Conservation (phyloP, 2,797 vertebrate species). For the Oreonectes daqikongensis region DNA sequence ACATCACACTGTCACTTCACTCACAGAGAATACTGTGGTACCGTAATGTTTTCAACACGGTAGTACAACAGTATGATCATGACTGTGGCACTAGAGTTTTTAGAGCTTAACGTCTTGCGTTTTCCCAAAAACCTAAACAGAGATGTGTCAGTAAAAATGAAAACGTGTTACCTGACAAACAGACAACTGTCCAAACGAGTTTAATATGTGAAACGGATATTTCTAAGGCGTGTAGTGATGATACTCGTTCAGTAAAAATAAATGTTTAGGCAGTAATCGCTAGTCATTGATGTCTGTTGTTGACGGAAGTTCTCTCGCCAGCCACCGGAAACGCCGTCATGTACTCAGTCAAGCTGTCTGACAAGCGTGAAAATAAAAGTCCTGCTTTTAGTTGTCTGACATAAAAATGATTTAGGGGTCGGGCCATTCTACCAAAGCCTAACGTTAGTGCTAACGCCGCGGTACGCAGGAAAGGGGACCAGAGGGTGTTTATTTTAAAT, state of each 20-base stretch:
- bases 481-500: too few species aligned
- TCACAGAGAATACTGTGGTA: too few species aligned
- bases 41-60: too few species aligned
- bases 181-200: neutral
- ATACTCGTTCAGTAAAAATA: neutral
- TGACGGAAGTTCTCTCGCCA: slow-evolving; percentile 24
- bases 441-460: too few species aligned
- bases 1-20: too few species aligned
- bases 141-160: neutral
- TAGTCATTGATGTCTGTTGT: slow-evolving; percentile 9
- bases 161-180: neutral
- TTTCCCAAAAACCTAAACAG: too few species aligned
- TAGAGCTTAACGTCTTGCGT: neutral
- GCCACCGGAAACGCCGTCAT: neutral
- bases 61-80: too few species aligned
- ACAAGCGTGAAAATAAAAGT: slow-evolving; percentile 24
- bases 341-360: neutral
- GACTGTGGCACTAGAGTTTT: too few species aligned
- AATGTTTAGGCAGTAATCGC: neutral
- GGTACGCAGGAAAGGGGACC: too few species aligned
- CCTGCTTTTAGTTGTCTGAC: too few species aligned
- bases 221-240: neutral
- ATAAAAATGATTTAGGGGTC: too few species aligned
- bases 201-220: neutral
- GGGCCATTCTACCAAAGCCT: too few species aligned